Evolutionary conservation across 1,140 invertebrate species (phyloP).

Genomic region (Ericerus pela): DNA sequence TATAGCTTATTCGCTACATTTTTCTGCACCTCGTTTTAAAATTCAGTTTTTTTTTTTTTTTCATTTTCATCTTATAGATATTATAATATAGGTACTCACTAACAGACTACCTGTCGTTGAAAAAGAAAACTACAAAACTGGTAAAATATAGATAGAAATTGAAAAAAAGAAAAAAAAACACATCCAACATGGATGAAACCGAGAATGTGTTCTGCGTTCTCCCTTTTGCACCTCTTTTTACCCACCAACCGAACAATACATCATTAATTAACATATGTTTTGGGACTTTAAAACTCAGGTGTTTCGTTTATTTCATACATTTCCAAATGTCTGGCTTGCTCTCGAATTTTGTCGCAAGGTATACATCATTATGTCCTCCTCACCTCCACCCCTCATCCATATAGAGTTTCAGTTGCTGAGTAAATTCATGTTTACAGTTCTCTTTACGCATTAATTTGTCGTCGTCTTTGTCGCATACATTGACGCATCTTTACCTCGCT

Average conservation of each 20-base stretch:
- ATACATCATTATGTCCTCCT: constrained; percentile 4
- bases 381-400: background rate
- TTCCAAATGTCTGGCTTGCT: constrained; percentile 10
- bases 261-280: constrained; percentile 12
- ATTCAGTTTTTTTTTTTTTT: too few relatives aligned
- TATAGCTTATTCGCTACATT: too few relatives aligned
- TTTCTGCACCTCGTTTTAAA: too few relatives aligned
- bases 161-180: too few relatives aligned
- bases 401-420: background rate
- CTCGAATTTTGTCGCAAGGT: constrained; percentile 2
- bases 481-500: constrained; percentile 14
- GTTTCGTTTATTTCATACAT: constrained; percentile 6
- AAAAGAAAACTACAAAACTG: too few relatives aligned
- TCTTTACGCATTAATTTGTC: constrained; percentile 8
- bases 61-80: too few relatives aligned
- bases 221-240: background rate
- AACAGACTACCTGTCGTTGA: too few relatives aligned
- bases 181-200: background rate
- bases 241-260: background rate
- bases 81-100: too few relatives aligned
- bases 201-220: background rate
- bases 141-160: too few relatives aligned
- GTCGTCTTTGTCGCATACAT: constrained; percentile 8
- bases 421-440: constrained; percentile 10
- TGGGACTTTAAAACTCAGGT: constrained; percentile 9